These are phyloP conservation scores for Drosophila niveifrons DNA, from an alignment of 2,888 invertebrate species.

Conservation along the genomic window DNA sequence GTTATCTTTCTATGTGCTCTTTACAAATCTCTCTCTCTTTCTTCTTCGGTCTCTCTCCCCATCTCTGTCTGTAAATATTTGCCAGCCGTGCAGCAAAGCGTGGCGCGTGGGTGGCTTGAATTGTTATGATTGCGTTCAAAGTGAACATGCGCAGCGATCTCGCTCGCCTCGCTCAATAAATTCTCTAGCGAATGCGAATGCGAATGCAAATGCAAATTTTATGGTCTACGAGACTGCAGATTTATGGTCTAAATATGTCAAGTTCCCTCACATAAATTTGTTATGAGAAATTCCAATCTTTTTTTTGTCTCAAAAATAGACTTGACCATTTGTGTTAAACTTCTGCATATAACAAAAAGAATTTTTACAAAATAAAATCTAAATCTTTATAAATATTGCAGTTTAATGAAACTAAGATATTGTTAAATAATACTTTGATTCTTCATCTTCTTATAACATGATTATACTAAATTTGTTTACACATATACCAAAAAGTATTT, in stretches of 20 bases:
- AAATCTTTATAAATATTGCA: background rate
- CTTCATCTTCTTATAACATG: too few relatives aligned
- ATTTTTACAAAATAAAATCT: background rate
- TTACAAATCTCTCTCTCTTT: constrained; percentile 1
- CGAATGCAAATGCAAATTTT: constrained; percentile 13
- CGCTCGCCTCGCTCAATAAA: constrained; percentile 15
- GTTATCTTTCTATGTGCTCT: constrained; percentile 28
- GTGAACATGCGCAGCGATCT: constrained; percentile 14
- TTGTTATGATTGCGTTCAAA: constrained; percentile 15
- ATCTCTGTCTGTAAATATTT: constrained; percentile 47
- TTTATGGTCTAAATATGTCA: constrained; percentile 10
- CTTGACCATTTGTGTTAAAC: background rate
- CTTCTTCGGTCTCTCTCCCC: constrained; percentile 1
- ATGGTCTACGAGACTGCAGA: background rate
- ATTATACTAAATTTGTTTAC: too few relatives aligned
- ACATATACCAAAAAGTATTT: too few relatives aligned
- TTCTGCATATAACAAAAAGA: background rate
- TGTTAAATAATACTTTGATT: too few relatives aligned
- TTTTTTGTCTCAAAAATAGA: background rate
- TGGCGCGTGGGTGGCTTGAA: constrained; percentile 41
- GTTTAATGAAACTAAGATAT: too few relatives aligned
- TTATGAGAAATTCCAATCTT: background rate
- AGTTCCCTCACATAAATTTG: background rate
- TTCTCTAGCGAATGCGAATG: constrained; percentile 1
- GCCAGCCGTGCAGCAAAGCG: constrained; percentile 31